Percentiles rank a stretch among this genome's conserved stretches.
These are phyloP conservation scores for Sceloporus tristichus DNA, from an alignment of 2,113 vertebrate genomes.

Conservation along the genomic window DNA sequence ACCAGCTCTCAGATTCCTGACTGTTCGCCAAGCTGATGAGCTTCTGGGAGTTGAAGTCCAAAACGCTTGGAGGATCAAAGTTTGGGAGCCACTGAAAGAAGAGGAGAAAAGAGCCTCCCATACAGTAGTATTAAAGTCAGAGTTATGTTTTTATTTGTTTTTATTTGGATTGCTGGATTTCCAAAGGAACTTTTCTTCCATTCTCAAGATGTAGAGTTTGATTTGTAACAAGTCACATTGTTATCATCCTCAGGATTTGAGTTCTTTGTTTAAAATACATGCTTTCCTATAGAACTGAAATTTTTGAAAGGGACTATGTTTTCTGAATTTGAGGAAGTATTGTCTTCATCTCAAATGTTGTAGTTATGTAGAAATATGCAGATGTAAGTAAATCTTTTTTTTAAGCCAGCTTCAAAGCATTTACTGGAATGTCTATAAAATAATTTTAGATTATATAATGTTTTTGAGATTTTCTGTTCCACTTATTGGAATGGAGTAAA, in stretches of 20 bases:
- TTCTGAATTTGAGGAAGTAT: background rate
- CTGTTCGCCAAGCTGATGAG: no score
- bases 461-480: slow-evolving; percentile 1
- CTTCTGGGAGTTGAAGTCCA: no score
- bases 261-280: background rate
- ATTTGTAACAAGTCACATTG: background rate
- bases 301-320: background rate
- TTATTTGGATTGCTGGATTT: slow-evolving; percentile 1
- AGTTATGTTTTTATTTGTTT: background rate
- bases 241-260: background rate
- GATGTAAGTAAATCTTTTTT: no score
- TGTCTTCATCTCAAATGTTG: background rate
- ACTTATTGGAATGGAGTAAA: slow-evolving; percentile 13
- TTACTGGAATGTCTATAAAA: background rate
- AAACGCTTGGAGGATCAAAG: no score
- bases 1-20: no score
- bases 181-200: background rate
- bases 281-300: background rate
- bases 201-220: no score
- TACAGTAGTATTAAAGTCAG: background rate
- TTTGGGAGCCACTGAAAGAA: background rate
- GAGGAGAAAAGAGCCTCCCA: background rate
- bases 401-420: no score
- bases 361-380: no score
- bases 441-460: no score